Conservation (phyloP, 2,113 vertebrate genomes). For the Chaetops frenatus region DNA sequence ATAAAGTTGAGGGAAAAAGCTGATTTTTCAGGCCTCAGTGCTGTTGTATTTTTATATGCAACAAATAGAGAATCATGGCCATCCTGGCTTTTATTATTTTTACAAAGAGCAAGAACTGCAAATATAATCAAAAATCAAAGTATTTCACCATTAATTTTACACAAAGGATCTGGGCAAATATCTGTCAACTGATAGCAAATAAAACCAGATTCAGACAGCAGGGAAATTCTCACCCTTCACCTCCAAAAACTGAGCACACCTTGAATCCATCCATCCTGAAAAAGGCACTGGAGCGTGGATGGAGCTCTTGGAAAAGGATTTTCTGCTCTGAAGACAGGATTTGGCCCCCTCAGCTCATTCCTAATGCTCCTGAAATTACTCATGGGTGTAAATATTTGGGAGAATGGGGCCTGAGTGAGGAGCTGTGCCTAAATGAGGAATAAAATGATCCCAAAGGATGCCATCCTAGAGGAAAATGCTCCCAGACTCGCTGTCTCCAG, state of each 20-base stretch:
- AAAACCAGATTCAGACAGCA: not conserved
- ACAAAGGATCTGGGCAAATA: not conserved
- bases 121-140: conserved; percentile 12
- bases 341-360: not conserved
- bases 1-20: conserved; percentile 2
- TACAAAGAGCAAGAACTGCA: not conserved
- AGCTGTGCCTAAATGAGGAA: not conserved
- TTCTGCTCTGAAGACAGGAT: not conserved
- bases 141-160: not conserved
- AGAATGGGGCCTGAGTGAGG: not conserved
- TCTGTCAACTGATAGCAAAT: not conserved
- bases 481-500: conserved; percentile 17
- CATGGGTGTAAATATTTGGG: not conserved
- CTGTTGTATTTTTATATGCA: not conserved
- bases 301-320: not conserved
- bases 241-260: not conserved
- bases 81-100: not conserved
- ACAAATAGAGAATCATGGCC: not conserved
- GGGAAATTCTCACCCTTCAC: not conserved
- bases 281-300: not conserved
- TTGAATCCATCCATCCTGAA: not conserved
- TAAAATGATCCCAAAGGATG: not conserved
- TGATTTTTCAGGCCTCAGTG: not conserved
- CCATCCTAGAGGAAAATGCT: not conserved
- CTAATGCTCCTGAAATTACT: not conserved